Percentiles rank a stretch among this genome's conserved stretches.
Conservation (phyloP, 2,797 vertebrate genomes). For the Hoplostethus atlanticus region DNA sequence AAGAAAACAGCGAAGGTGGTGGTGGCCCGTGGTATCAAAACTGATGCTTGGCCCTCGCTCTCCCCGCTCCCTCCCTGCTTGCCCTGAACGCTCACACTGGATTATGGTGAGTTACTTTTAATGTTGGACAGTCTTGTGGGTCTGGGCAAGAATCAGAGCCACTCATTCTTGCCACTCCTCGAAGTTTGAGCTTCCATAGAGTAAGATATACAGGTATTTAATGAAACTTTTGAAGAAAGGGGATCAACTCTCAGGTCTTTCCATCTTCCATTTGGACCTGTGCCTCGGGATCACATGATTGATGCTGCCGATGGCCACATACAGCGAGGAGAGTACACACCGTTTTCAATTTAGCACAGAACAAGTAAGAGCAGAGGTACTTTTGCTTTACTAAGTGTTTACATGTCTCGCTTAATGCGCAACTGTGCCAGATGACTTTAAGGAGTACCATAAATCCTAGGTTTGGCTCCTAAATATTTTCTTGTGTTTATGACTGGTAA, state of each 20-base stretch:
- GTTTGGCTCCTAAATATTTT: constrained; percentile 69
- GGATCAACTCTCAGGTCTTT: constrained; percentile 38
- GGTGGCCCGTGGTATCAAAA: background rate
- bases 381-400: constrained; percentile 65
- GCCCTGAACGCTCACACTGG: background rate
- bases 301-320: constrained; percentile 32
- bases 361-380: constrained; percentile 36
- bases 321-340: constrained; percentile 35
- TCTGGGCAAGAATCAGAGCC: background rate
- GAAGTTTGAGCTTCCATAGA: constrained; percentile 27
- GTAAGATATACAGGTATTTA: constrained; percentile 40
- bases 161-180: background rate
- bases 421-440: constrained; percentile 59
- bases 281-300: constrained; percentile 29
- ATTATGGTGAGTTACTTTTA: constrained; percentile 1
- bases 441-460: constrained; percentile 65
- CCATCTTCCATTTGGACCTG: constrained; percentile 26
- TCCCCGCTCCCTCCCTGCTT: background rate
- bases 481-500: constrained; percentile 68
- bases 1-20: constrained; percentile 10
- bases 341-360: constrained; percentile 40
- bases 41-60: background rate
- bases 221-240: constrained; percentile 17
- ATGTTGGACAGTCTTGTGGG: constrained; percentile 4
- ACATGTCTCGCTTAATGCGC: constrained; percentile 66